These are phyloP conservation scores for Momotus momota DNA, from an alignment of 2,797 vertebrate species.

Conservation along the genomic window DNA sequence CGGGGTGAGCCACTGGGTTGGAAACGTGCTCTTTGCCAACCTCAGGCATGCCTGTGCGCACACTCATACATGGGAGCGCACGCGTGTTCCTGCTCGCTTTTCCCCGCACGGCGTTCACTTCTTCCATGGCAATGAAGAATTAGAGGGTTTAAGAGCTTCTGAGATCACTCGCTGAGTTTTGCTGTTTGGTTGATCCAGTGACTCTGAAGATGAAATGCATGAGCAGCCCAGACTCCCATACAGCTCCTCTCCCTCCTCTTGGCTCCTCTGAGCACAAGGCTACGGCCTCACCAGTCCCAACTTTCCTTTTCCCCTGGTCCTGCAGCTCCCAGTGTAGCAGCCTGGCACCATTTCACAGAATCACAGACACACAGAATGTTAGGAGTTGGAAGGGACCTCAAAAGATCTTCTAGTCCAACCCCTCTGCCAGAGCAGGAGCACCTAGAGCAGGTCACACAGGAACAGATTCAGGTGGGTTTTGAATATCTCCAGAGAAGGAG, in stretches of 20 bases:
- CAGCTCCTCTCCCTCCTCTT: not conserved
- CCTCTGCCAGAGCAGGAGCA: too few relatives aligned
- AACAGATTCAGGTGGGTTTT: too few relatives aligned
- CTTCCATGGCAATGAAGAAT: not conserved
- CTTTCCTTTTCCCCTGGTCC: not conserved
- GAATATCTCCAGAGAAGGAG: too few relatives aligned
- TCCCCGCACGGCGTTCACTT: accelerated
- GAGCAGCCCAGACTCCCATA: not conserved
- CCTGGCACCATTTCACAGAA: not conserved
- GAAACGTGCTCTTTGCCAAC: not conserved
- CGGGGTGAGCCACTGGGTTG: not conserved
- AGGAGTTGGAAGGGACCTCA: too few relatives aligned
- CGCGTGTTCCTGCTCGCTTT: not conserved
- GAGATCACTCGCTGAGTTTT: not conserved
- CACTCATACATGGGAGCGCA: accelerated
- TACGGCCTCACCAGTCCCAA: accelerated
- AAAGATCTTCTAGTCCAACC: too few relatives aligned
- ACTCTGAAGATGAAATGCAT: not conserved
- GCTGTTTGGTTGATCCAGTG: not conserved
- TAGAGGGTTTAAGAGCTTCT: not conserved
- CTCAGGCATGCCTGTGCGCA: not conserved
- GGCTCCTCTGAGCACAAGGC: not conserved
- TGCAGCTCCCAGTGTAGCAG: accelerated
- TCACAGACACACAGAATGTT: too few relatives aligned
- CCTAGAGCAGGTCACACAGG: too few relatives aligned